Percentiles rank a stretch among this genome's conserved stretches.
Conservation (phyloP, 2,797 vertebrate genomes). For the Rhinichthys osculus region DNA sequence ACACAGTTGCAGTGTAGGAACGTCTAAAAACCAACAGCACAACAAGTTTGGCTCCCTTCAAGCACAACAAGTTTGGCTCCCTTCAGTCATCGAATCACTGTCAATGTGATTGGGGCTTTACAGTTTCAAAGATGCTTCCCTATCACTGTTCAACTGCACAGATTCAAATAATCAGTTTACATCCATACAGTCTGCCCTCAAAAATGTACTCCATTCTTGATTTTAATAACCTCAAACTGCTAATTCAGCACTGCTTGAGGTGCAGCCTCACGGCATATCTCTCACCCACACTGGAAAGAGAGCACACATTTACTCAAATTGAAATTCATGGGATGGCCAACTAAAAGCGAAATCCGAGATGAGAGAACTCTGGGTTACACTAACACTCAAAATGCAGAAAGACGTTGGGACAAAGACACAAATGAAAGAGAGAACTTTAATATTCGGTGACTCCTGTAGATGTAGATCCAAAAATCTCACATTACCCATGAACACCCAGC, state of each 20-base stretch:
- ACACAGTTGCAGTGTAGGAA: not conserved
- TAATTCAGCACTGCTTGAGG: not conserved
- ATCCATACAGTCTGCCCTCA: not conserved
- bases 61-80: not conserved
- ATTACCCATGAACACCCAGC: conserved; percentile 35
- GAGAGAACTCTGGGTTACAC: conserved; percentile 41
- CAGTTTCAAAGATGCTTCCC: not conserved
- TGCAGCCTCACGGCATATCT: not conserved
- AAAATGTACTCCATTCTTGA: not conserved
- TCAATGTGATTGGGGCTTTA: not conserved
- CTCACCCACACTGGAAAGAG: conserved; percentile 24
- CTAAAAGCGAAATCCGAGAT: conserved; percentile 52
- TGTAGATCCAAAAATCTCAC: conserved; percentile 8
- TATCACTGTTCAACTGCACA: not conserved
- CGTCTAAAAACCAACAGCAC: not conserved
- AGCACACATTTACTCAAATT: conserved; percentile 3
- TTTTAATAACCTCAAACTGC: conserved; percentile 6
- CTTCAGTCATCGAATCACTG: not conserved
- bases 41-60: not conserved
- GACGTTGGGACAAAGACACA: conserved; percentile 41
- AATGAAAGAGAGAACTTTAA: conserved; percentile 33
- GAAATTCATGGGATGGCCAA: conserved; percentile 37
- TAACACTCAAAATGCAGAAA: conserved; percentile 52
- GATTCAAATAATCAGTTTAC: not conserved
- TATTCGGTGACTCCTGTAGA: conserved; percentile 13